phyloP scores from a whole-genome alignment of 2,888 invertebrate species.

The Eristalis tenax region DNA sequence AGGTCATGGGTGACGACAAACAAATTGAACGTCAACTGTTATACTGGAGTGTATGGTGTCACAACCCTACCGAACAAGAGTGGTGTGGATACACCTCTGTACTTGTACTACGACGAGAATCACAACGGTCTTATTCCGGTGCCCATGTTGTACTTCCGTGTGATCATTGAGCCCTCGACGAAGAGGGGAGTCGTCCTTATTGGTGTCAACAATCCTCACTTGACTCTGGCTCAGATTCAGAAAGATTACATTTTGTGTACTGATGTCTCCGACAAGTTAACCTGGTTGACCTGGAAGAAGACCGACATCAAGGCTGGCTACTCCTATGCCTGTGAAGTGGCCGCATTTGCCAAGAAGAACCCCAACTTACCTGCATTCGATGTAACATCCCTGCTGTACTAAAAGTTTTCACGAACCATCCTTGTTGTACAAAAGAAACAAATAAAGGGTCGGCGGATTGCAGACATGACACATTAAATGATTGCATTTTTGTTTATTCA shows the following conservation, averaged over 20 bases:
- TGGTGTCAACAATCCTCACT: conserved; percentile 79
- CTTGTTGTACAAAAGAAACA: conserved; percentile 21
- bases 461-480: neutral
- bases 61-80: conserved; percentile 82
- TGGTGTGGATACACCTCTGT: conserved; percentile 79
- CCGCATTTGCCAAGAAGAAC: conserved; percentile 76
- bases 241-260: conserved; percentile 77
- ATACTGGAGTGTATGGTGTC: conserved; percentile 84
- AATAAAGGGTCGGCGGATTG: neutral
- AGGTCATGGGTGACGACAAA: conserved; percentile 80
- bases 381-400: conserved; percentile 59
- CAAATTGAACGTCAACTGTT: conserved; percentile 80
- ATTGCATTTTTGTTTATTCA: neutral
- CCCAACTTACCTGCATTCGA: conserved; percentile 74
- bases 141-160: conserved; percentile 84
- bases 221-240: conserved; percentile 75
- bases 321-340: conserved; percentile 78
- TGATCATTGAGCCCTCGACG: conserved; percentile 82
- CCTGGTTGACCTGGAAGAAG: conserved; percentile 81
- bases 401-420: conserved; percentile 32
- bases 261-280: conserved; percentile 82
- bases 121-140: conserved; percentile 82
- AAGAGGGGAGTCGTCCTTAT: conserved; percentile 83
- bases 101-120: conserved; percentile 78
- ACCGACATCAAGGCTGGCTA: conserved; percentile 76